Base-by-base conservation (phyloP, 2,888 invertebrate species). In the Baccha elongata region DNA sequence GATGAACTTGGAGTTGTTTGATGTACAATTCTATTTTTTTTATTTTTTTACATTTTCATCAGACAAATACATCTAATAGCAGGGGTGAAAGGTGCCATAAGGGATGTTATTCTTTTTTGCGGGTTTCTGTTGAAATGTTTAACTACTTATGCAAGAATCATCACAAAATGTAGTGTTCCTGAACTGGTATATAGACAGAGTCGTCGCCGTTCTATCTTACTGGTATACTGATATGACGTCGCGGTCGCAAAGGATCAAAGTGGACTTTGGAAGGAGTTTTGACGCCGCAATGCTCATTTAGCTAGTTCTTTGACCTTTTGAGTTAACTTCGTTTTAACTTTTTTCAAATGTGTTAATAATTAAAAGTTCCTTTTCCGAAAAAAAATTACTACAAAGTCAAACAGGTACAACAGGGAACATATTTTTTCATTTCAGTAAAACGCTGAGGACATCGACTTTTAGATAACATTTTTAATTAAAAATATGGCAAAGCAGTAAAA, bases 231-330 rank as follows among this genome's bases (percentile, higher is more conserved):
- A 2, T 40, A 37, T 55, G 11, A 17, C 10, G 37, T 15, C 17
- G 32, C 35, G n/a, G 37, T 15, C 4, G 29, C 58, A 40, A 58
- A 58, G 58, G 40, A 40, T 58, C 23, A 58, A 58, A 58, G 40
- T 58, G 58, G 40, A 58, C 40, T 15, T 3, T 23, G 11, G 5
- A 11, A 0, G 15, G n/a, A 35, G 13, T 37, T 10, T 21, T 55
- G 21, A 37, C 6, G 15, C 0, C 17, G 42, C 23, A 19, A 26
- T 75, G 65, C 60, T 55, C 35, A 21, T 52, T 65, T 55, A 19
- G 23, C 13, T 32, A 73, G 79, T 73, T 69, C 50, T 55, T 74
- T 74, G 74, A 74, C 68, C 74, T 74, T n/a, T n/a, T 48, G 55
- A 62, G 37, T 37, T 55, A 55, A 29, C 21, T 65, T 50, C 60